Percentiles rank a stretch among this genome's conserved stretches.
phyloP scores from a whole-genome alignment of 2,888 invertebrate genomes.

The Apantesis nais region DNA sequence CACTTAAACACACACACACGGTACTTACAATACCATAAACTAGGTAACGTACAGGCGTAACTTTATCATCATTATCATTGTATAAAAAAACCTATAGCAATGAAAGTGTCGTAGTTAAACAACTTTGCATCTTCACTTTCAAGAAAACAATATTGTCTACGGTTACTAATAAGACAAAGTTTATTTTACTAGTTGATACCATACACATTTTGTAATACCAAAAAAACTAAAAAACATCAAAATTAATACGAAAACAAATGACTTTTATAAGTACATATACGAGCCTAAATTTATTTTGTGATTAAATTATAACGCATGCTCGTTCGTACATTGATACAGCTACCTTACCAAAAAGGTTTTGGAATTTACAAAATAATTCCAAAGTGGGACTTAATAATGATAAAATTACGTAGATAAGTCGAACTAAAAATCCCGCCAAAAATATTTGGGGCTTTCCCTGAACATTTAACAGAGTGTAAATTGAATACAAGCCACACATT shows the following conservation, averaged over 20 bases:
- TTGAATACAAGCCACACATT: not conserved
- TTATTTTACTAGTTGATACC: too few relatives aligned
- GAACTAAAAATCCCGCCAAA: not conserved
- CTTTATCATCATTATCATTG: not conserved
- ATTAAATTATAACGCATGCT: too few relatives aligned
- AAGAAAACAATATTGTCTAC: not conserved
- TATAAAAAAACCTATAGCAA: too few relatives aligned
- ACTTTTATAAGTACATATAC: too few relatives aligned
- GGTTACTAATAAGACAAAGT: not conserved
- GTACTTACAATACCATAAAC: not conserved
- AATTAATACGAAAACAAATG: too few relatives aligned
- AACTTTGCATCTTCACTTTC: too few relatives aligned
- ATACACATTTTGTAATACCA: too few relatives aligned
- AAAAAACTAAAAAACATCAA: too few relatives aligned
- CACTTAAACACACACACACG: too few relatives aligned
- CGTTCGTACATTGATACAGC: too few relatives aligned
- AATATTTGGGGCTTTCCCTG: not conserved
- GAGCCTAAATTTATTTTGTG: too few relatives aligned
- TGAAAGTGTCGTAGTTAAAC: too few relatives aligned
- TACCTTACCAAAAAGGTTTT: not conserved
- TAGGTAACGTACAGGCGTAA: not conserved
- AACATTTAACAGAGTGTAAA: constrained; percentile 1
- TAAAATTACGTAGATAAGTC: not conserved
- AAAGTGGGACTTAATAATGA: not conserved
- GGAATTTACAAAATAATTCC: not conserved